phyloP scores from a whole-genome alignment of 1,140 invertebrate genomes.

The Paraescarpia echinospica region DNA sequence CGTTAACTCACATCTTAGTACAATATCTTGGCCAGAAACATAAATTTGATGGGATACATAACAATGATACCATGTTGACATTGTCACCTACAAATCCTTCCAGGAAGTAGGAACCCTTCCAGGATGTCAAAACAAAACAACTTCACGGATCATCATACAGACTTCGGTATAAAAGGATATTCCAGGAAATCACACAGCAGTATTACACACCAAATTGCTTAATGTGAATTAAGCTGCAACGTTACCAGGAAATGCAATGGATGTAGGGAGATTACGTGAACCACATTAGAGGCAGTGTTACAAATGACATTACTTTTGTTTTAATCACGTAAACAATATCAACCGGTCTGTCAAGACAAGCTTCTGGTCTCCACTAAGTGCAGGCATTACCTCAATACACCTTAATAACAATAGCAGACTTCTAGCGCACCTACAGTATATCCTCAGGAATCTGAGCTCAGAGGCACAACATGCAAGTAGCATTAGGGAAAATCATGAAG shows the following conservation, averaged over 20 bases:
- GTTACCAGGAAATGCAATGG: background rate
- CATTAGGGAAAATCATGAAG: no score
- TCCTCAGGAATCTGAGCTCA: no score
- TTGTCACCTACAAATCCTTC: background rate
- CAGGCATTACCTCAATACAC: no score
- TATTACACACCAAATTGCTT: background rate
- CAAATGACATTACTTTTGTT: background rate
- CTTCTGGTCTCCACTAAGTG: background rate
- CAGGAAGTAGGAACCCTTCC: background rate
- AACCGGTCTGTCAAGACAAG: background rate
- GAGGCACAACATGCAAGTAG: no score
- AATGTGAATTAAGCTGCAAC: background rate
- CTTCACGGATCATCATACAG: background rate
- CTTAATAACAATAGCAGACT: no score
- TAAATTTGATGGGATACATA: background rate
- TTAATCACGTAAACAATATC: background rate
- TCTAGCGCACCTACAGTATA: no score
- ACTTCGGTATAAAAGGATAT: background rate
- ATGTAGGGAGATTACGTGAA: background rate
- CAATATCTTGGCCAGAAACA: background rate
- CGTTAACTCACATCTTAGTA: background rate
- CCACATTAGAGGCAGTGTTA: background rate
- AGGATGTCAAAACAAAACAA: background rate
- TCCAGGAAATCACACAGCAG: background rate
- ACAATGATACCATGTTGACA: background rate